Base-by-base conservation (phyloP, 2,113 vertebrate species). In the Sarotherodon lohbergeri region DNA sequence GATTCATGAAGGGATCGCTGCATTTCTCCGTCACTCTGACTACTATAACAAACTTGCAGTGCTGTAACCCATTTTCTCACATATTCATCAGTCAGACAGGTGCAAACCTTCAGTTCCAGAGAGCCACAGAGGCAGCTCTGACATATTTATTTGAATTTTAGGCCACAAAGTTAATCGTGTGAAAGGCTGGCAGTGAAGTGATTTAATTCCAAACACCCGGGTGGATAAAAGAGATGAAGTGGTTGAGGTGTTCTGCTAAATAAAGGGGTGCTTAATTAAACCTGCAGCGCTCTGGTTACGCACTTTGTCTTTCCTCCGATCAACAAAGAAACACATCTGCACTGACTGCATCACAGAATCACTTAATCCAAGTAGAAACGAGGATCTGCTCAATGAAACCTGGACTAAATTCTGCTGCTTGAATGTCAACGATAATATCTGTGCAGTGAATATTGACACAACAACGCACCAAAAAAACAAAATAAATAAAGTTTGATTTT, bases 31-130 rank as follows among this genome's bases (percentile, higher is more conserved):
- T 17, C 14, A 19, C 46, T 29, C 9, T 36, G 11, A 50, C 9
- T 17, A 19, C 41, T 27, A 7, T 56, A 29, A 24, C 24, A 17
- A 22, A 57, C 7, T 5, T 16, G 17, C 57, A 81, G 7, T 80
- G 82, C 82, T 63, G 3, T 73, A 71, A 83, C 78, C 84, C 52
- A 80, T 82, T 87, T 80, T 43, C 66, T 55, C 71, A 55, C 19
- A 32, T 22, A 34, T 57, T 79, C 54, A 27, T 43, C 39, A n/a
- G 41, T 79, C 52, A 54, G 29, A 5, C 76, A 66, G 48, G 32
- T 88, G 76, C 41, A 39, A 80, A 55, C 16, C 5, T 29, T 34
- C 52, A 73, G 86, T 17, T 46, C 39, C 36, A 48, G 22, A 81
- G 50, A 41, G 56, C 6, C 79, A 17, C 22, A 29, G 80, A 29